Conservation (phyloP, 2,888 invertebrate genomes). For the Nezara viridula region DNA sequence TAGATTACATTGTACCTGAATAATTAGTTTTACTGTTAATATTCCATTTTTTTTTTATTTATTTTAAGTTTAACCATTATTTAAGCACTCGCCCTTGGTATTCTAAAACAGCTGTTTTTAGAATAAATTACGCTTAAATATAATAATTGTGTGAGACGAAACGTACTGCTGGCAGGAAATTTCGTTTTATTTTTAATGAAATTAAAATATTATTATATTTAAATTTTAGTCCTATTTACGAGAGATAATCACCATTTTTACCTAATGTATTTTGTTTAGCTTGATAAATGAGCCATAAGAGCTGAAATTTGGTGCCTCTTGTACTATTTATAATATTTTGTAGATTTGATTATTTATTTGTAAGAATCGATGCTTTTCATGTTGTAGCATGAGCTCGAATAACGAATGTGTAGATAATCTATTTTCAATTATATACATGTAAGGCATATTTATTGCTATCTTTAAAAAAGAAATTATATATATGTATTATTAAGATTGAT, state of each 20-base stretch:
- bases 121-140: slow-evolving; percentile 24
- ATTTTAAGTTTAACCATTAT: not conserved
- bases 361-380: slow-evolving; percentile 17
- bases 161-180: slow-evolving; percentile 57
- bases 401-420: slow-evolving; percentile 31
- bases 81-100: not conserved
- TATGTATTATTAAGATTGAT: slow-evolving; percentile 23
- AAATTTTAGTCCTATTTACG: not conserved
- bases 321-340: slow-evolving; percentile 43
- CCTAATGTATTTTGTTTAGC: slow-evolving; percentile 30
- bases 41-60: not conserved
- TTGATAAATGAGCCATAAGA: not conserved
- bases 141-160: not conserved
- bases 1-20: slow-evolving; percentile 47
- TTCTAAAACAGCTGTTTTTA: slow-evolving; percentile 15
- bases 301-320: slow-evolving; percentile 58
- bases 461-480: not conserved
- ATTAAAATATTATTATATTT: not conserved
- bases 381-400: not conserved
- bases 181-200: slow-evolving; percentile 9
- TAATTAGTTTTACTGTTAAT: slow-evolving; percentile 24
- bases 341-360: slow-evolving; percentile 47
- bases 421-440: not conserved
- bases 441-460: slow-evolving; percentile 25
- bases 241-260: not conserved